Conservation (phyloP, 2,888 invertebrate species). For the Mystacides longicornis region DNA sequence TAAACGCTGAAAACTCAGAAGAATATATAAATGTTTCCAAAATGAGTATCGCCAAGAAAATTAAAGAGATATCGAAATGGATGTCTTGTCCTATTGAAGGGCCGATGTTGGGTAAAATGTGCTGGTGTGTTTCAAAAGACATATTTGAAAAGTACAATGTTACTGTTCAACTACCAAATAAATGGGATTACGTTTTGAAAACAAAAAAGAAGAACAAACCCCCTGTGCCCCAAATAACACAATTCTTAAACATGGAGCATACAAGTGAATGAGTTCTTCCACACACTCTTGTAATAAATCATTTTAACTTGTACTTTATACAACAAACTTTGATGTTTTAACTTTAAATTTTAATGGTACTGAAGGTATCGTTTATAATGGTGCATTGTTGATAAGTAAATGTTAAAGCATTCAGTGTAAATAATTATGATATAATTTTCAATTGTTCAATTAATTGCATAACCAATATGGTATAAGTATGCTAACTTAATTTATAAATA, state of each 20-base stretch:
- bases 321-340: no score
- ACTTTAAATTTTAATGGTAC: no score
- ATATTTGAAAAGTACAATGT: slow-evolving; percentile 47
- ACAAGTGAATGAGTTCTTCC: not conserved
- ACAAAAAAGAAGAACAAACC: slow-evolving; percentile 25
- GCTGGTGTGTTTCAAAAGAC: slow-evolving; percentile 58
- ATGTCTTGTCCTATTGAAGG: slow-evolving; percentile 48
- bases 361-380: no score
- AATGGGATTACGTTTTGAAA: slow-evolving; percentile 46
- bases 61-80: slow-evolving; percentile 56
- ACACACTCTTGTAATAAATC: no score
- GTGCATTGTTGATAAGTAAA: no score
- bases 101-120: slow-evolving; percentile 47
- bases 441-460: no score
- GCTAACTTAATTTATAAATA: no score
- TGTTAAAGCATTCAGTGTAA: no score
- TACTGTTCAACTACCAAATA: slow-evolving; percentile 46
- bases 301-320: no score
- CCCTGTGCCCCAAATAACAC: slow-evolving; percentile 11
- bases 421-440: no score
- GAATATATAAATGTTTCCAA: slow-evolving; percentile 34
- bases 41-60: slow-evolving; percentile 41
- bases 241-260: slow-evolving; percentile 4
- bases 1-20: slow-evolving; percentile 10
- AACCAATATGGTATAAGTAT: no score